Evolutionary conservation across 2,113 vertebrate genomes (phyloP), one percentile per base, ranked within the genome.

Genomic region (Corvus cornix): DNA sequence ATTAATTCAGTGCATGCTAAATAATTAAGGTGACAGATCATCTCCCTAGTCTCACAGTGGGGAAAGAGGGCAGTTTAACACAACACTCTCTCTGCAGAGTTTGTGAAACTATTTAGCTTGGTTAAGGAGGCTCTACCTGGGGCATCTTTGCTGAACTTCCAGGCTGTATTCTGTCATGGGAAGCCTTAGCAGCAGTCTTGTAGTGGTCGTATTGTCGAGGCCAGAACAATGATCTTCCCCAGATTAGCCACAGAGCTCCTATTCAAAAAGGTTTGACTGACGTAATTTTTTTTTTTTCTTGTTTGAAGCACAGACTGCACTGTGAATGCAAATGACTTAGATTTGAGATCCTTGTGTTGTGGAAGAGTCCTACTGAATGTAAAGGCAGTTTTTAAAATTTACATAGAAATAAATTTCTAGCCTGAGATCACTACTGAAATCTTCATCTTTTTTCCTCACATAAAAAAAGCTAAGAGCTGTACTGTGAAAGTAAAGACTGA

Each of bases 221-320:
- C 68, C 48, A 76, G 69, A 87, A 96, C 72, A 96, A 77, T 84
- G 30, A 52, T 84, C 66, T 87, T 87, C 48, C n/a, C 55, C 44
- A 77, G 31, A 77, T 55, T 56, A 84, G n/a, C n/a, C 62, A 90
- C 90, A 96, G 80, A 93, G 68, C 21, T 88, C 30, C 89, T 84
- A 79, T 94, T 94, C 73, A 94, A 4, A 76, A 74, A 68, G 21
- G 13, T 90, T 66, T 80, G 59, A 70, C 51, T 95, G 90, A 80
- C 53, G 43, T 91, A 2, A 46, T 83, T 51, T 70, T 35, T 39
- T 35, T 35, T 39, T 33, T 16, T 43, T 41, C 39, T 63, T 63
- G 69, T 20, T 60, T 48, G 24, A 73, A 77, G 41, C 31, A 60
- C 17, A 62, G 39, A 16, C 75, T 86, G 68, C 1, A 1, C 44